Base-by-base conservation (phyloP, 37 sponge, comb jelly and placozoan genomes). In the Mnemiopsis leidyi region DNA sequence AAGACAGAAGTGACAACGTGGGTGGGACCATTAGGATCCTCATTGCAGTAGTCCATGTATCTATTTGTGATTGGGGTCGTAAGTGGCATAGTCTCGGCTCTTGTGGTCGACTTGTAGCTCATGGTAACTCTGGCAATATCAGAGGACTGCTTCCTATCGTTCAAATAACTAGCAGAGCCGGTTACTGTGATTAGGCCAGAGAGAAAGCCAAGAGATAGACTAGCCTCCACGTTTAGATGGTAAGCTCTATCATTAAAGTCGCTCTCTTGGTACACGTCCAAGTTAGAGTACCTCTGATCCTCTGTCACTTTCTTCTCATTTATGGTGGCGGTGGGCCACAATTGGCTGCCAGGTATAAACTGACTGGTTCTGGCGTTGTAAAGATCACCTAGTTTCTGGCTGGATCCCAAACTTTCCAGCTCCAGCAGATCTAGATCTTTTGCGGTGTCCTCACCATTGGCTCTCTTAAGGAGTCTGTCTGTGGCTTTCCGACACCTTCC, bases 1-100 rank as follows among this genome's bases (percentile, higher is more conserved):
- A 40, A n/a, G 9, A 32, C n/a, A 25, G 90, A 85, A 23, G 61
- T 85, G 7, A 85, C 90, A 1, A 85, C 90, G 61, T 85, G 90
- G 2, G 90, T 85, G 25, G 90, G 90, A 36, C 90, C 90, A 0
- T 7, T 26, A 39, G 39, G 2, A n/a, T 40, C 90, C 25, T 40
- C 29, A 1, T 28, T 5, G 39, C 90, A 85, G 35, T 36, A 20
- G 3, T 25, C 48, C 20, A 32, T 32, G 33, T 77, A 77, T 7
- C 36, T 13, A 5, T 18, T 5, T n/a, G 75, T 71, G 24, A 85
- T 85, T 18, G 39, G 48, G 16, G 90, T 85, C 0, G 0, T 85
- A 2, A 85, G 90, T 1, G 90, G 90, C 28, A 85, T 39, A 2
- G 90, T 85, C 2, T 85, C 36, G 21, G 90, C 33, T 38, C 24